Evolutionary conservation across 2,797 vertebrate species (phyloP).

Genomic region (Florisuga fusca): DNA sequence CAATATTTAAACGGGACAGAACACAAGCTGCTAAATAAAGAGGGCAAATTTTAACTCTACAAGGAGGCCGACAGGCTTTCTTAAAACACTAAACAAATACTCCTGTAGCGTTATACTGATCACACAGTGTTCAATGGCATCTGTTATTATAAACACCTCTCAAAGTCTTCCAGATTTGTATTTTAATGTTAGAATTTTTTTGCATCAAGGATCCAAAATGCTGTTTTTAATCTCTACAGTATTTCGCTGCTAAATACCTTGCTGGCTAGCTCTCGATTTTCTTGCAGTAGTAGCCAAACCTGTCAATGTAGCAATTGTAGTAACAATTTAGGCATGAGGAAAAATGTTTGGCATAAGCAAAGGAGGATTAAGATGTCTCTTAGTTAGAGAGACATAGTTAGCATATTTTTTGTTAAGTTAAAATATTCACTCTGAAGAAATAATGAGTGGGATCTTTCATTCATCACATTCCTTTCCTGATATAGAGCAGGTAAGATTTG

Average conservation of each 20-base stretch:
- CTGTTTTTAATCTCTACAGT: not conserved
- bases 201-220: not conserved
- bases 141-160: not conserved
- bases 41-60: not conserved
- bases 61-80: not conserved
- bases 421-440: not conserved
- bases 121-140: not conserved
- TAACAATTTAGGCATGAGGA: not conserved
- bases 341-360: not conserved
- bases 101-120: not conserved
- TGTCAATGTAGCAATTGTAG: not conserved
- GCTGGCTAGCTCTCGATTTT: not conserved
- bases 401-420: not conserved
- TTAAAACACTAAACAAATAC: not conserved
- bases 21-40: not conserved
- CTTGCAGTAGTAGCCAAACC: constrained; percentile 39
- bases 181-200: not conserved
- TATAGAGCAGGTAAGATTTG: not conserved
- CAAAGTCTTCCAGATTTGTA: not conserved
- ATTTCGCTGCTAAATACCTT: not conserved
- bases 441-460: not conserved
- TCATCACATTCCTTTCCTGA: not conserved
- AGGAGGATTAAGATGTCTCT: not conserved
- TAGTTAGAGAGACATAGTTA: not conserved
- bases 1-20: not conserved